These are phyloP conservation scores for Lutra lutra DNA, from an alignment of 2,797 vertebrate species.

Conservation along the genomic window DNA sequence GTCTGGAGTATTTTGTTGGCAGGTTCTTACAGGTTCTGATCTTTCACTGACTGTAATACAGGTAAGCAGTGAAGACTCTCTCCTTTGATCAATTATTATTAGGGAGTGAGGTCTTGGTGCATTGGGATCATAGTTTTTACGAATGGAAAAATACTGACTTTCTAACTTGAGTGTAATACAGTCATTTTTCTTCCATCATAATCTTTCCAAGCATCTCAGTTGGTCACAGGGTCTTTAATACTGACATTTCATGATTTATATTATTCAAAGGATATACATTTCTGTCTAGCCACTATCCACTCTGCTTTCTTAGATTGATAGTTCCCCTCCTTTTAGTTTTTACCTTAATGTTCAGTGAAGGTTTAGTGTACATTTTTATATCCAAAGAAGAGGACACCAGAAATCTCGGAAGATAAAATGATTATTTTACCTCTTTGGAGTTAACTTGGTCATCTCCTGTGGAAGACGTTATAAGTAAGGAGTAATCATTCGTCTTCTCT, in stretches of 20 bases:
- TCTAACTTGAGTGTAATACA: slow-evolving; percentile 14
- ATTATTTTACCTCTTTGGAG: slow-evolving; percentile 41
- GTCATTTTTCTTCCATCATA: slow-evolving; percentile 42
- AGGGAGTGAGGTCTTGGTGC: slow-evolving; percentile 48
- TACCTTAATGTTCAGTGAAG: neutral
- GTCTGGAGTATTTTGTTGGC: slow-evolving; percentile 62
- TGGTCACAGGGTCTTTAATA: neutral
- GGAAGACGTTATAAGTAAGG: neutral
- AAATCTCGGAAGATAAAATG: slow-evolving; percentile 42
- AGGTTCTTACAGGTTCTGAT: slow-evolving; percentile 53
- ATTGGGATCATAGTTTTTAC: slow-evolving; percentile 43
- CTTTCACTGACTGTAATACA: slow-evolving; percentile 58
- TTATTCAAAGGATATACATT: slow-evolving; percentile 5
- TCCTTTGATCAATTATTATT: slow-evolving; percentile 65
- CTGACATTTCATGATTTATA: slow-evolving; percentile 22
- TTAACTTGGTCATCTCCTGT: neutral
- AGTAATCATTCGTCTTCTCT: neutral
- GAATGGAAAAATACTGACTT: slow-evolving; percentile 50
- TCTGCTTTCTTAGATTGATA: neutral
- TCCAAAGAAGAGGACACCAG: slow-evolving; percentile 13
- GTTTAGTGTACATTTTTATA: slow-evolving; percentile 44
- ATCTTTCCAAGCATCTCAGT: slow-evolving; percentile 13
- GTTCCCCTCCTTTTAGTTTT: slow-evolving; percentile 3
- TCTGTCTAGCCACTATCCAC: neutral
- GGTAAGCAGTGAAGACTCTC: slow-evolving; percentile 17